A percentile compares a stretch with the other conserved stretches of the same genome.
Conservation (phyloP, 92 coral and sea anemone genomes). For the Zoanthus gigantus region DNA sequence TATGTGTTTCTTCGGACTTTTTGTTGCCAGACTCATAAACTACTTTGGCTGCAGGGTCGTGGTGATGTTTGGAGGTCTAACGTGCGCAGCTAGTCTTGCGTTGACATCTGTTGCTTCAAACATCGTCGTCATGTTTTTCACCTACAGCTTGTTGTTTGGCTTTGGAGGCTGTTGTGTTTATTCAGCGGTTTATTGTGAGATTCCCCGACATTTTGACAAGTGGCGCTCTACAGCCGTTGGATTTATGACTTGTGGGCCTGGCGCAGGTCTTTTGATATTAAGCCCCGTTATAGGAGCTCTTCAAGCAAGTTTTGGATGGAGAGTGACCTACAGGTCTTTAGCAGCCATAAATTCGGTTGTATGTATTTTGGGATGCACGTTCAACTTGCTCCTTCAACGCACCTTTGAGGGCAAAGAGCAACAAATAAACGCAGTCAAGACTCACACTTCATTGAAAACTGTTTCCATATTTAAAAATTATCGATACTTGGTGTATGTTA, state of each 20-base stretch:
- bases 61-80: not conserved
- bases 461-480: too few relatives aligned
- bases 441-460: too few relatives aligned
- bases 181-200: not conserved
- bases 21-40: slow-evolving; percentile 26
- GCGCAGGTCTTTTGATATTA: not conserved
- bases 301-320: not conserved
- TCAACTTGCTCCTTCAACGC: not conserved
- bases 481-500: too few relatives aligned
- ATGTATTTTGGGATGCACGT: not conserved
- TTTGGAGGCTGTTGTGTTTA: slow-evolving; percentile 14
- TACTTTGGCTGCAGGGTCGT: slow-evolving; percentile 19
- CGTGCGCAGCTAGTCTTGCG: slow-evolving; percentile 8
- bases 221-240: slow-evolving; percentile 1
- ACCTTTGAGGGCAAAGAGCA: too few relatives aligned
- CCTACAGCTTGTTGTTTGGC: slow-evolving; percentile 6
- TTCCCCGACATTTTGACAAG: slow-evolving; percentile 11
- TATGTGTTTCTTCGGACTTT: not conserved
- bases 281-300: not conserved
- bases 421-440: too few relatives aligned
- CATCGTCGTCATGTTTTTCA: slow-evolving; percentile 14
- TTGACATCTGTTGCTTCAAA: slow-evolving; percentile 21
- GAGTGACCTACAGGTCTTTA: not conserved
- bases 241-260: not conserved
- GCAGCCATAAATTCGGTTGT: not conserved